A percentile compares a stretch with the other conserved stretches of the same genome.
Evolutionary conservation across 2,888 invertebrate genomes (phyloP).

Genomic region (Arge pagana): DNA sequence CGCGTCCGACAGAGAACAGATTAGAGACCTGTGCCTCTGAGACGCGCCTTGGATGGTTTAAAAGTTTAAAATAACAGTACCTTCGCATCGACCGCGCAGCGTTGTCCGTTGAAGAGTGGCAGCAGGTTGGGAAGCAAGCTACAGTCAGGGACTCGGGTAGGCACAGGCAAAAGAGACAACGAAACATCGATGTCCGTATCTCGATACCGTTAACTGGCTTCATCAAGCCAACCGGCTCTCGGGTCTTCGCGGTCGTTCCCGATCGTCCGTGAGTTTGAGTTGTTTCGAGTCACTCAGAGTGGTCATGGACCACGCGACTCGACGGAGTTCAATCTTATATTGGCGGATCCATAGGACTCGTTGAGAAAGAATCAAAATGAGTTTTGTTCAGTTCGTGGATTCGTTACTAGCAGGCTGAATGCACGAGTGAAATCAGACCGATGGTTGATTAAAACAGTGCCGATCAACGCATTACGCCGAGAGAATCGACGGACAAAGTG

Average conservation of each 20-base stretch:
- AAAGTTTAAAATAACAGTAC: conserved; percentile 18
- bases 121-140: background rate
- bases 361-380: no score
- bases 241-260: conserved; percentile 8
- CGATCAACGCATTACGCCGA: no score
- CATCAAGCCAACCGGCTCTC: conserved; percentile 1
- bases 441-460: no score
- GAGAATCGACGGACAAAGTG: no score
- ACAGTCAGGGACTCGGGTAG: background rate
- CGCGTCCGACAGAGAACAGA: no score
- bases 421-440: no score
- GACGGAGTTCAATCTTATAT: background rate
- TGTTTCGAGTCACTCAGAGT: background rate
- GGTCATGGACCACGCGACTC: conserved; percentile 10
- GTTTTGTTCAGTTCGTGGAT: no score
- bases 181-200: conserved; percentile 1
- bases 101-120: conserved; percentile 12
- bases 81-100: conserved; percentile 19
- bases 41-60: no score
- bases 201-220: conserved; percentile 16
- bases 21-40: no score
- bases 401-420: no score
- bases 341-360: no score
- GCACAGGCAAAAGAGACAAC: background rate
- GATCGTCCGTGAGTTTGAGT: conserved; percentile 3